Evolutionary conservation across 1,140 invertebrate species (phyloP).

Genomic region (Ladona fulva): DNA sequence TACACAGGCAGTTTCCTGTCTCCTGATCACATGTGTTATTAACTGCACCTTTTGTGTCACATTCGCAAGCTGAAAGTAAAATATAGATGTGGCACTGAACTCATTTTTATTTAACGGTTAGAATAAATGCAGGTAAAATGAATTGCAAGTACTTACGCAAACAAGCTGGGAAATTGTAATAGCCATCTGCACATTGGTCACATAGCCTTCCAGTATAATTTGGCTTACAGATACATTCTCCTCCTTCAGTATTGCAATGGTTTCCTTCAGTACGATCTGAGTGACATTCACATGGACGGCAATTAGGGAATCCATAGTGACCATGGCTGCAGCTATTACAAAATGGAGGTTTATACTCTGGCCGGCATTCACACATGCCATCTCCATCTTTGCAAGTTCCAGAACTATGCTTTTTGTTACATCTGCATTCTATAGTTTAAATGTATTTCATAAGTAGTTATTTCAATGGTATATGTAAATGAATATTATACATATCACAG

Average conservation of each 20-base stretch:
- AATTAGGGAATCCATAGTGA: slow-evolving; percentile 90
- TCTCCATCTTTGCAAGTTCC: slow-evolving; percentile 92
- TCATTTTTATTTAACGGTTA: background rate
- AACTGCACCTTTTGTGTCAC: slow-evolving; percentile 67
- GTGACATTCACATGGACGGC: slow-evolving; percentile 88
- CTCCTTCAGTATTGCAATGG: slow-evolving; percentile 73
- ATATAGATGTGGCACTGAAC: background rate
- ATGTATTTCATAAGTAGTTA: background rate
- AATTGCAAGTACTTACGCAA: slow-evolving; percentile 38
- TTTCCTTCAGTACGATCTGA: slow-evolving; percentile 78
- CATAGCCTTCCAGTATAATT: slow-evolving; percentile 83
- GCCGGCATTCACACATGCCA: slow-evolving; percentile 79
- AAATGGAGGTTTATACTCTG: slow-evolving; percentile 67
- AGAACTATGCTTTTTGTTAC: slow-evolving; percentile 52
- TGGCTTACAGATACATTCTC: slow-evolving; percentile 80
- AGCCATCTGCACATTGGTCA: slow-evolving; percentile 79
- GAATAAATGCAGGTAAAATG: background rate
- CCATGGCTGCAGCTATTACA: slow-evolving; percentile 81
- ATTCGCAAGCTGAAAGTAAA: slow-evolving; percentile 67
- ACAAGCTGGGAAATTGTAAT: slow-evolving; percentile 87
- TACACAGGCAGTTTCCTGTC: slow-evolving; percentile 84
- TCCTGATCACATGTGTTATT: slow-evolving; percentile 66
- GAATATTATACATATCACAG: background rate
- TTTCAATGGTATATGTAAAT: background rate
- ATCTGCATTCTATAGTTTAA: background rate